Evolutionary conservation across 2,113 vertebrate species (phyloP).

Genomic region (Zeus faber): DNA sequence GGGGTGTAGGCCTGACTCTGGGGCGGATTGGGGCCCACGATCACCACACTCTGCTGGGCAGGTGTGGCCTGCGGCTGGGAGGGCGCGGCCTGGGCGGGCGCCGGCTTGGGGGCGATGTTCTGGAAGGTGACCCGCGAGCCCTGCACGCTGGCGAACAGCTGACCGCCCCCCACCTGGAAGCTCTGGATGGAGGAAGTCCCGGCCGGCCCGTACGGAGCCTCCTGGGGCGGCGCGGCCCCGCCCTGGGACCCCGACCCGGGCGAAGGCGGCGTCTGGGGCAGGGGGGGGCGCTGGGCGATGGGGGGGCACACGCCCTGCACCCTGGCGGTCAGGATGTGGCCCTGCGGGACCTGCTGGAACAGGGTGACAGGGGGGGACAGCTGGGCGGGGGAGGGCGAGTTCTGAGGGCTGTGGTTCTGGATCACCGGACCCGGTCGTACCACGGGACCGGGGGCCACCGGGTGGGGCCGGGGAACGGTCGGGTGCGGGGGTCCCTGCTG

Average conservation of each 20-base stretch:
- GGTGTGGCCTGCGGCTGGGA: slow-evolving; percentile 78
- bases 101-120: slow-evolving; percentile 94
- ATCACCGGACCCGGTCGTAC: slow-evolving; percentile 81
- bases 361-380: slow-evolving; percentile 86
- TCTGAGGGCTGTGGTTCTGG: slow-evolving; percentile 84
- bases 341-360: slow-evolving; percentile 92
- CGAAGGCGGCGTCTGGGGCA: slow-evolving; percentile 78
- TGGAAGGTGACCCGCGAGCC: slow-evolving; percentile 92
- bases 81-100: slow-evolving; percentile 82
- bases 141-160: slow-evolving; percentile 83
- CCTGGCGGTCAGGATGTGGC: slow-evolving; percentile 89
- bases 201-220: no score
- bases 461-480: slow-evolving; percentile 79
- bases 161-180: slow-evolving; percentile 85
- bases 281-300: slow-evolving; percentile 80
- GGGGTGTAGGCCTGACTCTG: slow-evolving; percentile 88
- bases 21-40: slow-evolving; percentile 88
- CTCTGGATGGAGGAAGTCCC: slow-evolving; percentile 82
- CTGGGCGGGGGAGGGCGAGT: slow-evolving; percentile 68
- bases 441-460: slow-evolving; percentile 78
- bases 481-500: slow-evolving; percentile 83
- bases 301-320: slow-evolving; percentile 89
- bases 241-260: slow-evolving; percentile 84
- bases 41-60: slow-evolving; percentile 88
- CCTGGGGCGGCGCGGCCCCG: slow-evolving; percentile 68